phyloP scores from a whole-genome alignment of 2,113 vertebrate species.

The Ceyx melanurus region DNA sequence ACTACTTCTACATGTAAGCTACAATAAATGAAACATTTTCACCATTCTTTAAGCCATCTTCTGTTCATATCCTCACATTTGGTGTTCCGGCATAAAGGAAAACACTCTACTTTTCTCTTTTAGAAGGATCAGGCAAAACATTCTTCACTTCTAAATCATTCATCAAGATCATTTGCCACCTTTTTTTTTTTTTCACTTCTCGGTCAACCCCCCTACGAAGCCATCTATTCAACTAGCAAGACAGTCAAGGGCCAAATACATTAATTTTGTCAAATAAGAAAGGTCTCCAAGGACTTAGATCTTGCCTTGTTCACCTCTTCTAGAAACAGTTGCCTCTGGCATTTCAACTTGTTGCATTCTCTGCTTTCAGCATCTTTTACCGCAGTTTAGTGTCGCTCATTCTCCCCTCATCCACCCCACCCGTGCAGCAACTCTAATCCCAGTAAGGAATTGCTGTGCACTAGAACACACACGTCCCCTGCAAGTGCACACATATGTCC shows the following conservation, averaged over 20 bases:
- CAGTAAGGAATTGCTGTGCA: neutral
- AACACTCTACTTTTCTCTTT: neutral
- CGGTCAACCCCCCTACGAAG: neutral
- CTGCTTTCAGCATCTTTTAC: neutral
- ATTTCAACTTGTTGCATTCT: neutral
- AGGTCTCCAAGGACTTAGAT: neutral
- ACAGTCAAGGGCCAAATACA: neutral
- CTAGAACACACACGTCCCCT: neutral
- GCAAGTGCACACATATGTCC: accelerated
- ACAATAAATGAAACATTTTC: neutral
- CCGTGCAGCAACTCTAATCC: neutral
- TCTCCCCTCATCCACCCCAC: neutral
- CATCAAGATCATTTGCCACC: neutral
- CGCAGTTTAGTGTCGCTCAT: neutral
- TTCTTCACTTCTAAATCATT: neutral
- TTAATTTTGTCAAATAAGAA: neutral
- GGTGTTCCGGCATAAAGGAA: neutral
- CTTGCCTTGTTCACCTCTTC: neutral
- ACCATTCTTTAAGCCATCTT: neutral
- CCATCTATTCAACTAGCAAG: neutral
- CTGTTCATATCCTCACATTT: neutral
- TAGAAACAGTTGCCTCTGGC: neutral
- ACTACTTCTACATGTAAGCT: neutral
- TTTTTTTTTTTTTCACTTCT: neutral
- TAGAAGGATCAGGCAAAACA: neutral